Conservation (phyloP, 1,140 invertebrate genomes). For the Diplogasteroides magnus region DNA sequence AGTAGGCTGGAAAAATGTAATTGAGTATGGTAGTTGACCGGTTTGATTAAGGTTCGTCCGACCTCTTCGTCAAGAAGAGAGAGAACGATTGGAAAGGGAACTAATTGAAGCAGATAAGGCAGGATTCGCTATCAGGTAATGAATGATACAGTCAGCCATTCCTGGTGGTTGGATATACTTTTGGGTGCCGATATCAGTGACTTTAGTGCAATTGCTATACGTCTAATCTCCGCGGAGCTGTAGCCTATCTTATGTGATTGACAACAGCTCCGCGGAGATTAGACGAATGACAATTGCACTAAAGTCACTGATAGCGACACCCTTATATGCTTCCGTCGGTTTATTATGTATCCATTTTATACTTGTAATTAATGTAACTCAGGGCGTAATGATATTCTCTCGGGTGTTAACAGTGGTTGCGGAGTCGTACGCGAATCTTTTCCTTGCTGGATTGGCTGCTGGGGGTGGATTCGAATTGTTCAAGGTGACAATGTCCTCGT, state of each 20-base stretch:
- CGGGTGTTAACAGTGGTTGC: slow-evolving; percentile 19
- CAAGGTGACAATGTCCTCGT: slow-evolving; percentile 27
- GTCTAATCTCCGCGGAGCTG: no score
- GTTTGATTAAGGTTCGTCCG: slow-evolving; percentile 27
- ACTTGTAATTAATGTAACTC: slow-evolving; percentile 20
- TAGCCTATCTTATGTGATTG: no score
- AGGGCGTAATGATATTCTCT: slow-evolving; percentile 9
- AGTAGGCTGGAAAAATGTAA: no score
- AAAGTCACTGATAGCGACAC: no score
- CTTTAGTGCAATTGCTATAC: no score
- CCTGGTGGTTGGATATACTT: slow-evolving; percentile 7
- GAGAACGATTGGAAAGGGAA: slow-evolving; percentile 41
- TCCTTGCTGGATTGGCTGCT: slow-evolving; percentile 32
- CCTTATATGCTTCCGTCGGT: background rate
- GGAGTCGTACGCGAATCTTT: slow-evolving; percentile 24
- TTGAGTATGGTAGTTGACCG: no score
- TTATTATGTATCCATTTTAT: background rate
- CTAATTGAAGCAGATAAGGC: slow-evolving; percentile 52
- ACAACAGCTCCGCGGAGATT: no score
- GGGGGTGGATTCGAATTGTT: slow-evolving; percentile 52
- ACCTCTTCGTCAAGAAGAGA: slow-evolving; percentile 41
- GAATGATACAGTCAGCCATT: slow-evolving; percentile 3
- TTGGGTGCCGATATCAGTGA: no score
- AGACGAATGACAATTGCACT: no score
- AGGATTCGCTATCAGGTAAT: slow-evolving; percentile 32